Evolutionary conservation across 2,888 invertebrate genomes (phyloP).

Genomic region (Orthosia cruda): DNA sequence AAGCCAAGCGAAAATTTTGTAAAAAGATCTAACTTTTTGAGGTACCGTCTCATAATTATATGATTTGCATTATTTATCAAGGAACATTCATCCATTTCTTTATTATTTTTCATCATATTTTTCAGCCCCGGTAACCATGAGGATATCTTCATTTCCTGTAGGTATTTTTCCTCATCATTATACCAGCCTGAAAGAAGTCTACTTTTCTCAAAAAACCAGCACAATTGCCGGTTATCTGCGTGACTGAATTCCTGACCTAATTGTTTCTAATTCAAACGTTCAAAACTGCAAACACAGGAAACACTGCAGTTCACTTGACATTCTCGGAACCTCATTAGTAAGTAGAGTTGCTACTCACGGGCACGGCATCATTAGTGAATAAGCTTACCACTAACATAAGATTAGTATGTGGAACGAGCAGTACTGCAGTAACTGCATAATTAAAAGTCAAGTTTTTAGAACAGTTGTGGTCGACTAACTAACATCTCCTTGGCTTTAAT

Average conservation of each 20-base stretch:
- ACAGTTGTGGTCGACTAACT: too few species aligned
- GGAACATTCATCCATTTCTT: too few species aligned
- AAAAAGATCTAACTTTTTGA: too few species aligned
- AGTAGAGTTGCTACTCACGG: slow-evolving; percentile 7
- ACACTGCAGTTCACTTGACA: slow-evolving; percentile 26
- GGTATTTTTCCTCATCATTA: too few species aligned
- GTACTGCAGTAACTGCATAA: background rate
- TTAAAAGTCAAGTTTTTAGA: background rate
- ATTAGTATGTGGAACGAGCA: background rate
- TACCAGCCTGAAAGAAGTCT: too few species aligned
- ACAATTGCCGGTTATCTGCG: background rate
- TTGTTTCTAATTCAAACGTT: slow-evolving; percentile 17
- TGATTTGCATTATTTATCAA: too few species aligned
- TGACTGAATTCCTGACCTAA: background rate
- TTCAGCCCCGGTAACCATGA: too few species aligned
- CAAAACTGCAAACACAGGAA: slow-evolving; percentile 13
- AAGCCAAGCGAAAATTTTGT: too few species aligned
- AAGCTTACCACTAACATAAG: slow-evolving; percentile 7
- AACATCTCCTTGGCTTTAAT: too few species aligned
- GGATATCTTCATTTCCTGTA: too few species aligned
- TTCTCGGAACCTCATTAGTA: slow-evolving; percentile 35
- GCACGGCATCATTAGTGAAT: slow-evolving; percentile 41
- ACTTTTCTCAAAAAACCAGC: background rate
- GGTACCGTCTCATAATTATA: too few species aligned
- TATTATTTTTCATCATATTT: background rate